These are phyloP conservation scores for Parus major DNA, from an alignment of 2,113 vertebrate species.

Conservation along the genomic window DNA sequence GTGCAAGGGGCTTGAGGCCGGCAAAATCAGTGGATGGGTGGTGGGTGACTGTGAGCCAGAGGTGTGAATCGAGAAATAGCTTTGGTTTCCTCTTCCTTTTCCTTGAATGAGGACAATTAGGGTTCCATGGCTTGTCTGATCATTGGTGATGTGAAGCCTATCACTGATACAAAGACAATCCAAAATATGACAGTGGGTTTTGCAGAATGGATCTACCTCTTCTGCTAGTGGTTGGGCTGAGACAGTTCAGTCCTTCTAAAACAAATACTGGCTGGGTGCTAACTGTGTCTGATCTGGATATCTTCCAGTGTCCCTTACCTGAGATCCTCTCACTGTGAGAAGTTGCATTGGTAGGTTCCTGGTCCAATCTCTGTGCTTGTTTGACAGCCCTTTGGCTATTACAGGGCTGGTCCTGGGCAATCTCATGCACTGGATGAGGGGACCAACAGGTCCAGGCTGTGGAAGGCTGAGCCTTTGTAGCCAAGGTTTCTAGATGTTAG, in stretches of 20 bases:
- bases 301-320: neutral
- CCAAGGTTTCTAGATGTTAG: neutral
- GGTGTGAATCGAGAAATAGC: neutral
- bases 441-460: neutral
- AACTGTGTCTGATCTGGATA: neutral
- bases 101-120: neutral
- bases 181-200: neutral
- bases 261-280: neutral
- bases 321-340: neutral
- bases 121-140: neutral
- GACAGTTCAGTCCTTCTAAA: neutral
- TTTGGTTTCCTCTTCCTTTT: neutral
- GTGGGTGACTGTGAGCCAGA: neutral
- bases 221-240: neutral
- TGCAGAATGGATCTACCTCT: neutral
- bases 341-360: neutral
- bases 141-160: accelerated
- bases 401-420: neutral
- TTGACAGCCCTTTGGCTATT: neutral
- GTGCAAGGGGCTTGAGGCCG: neutral
- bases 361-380: neutral
- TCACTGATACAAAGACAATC: neutral
- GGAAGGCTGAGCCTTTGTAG: neutral
- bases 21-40: neutral
- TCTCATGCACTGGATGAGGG: neutral